phyloP scores from a whole-genome alignment of 2,797 vertebrate genomes.

The Cephalopachus bancanus region DNA sequence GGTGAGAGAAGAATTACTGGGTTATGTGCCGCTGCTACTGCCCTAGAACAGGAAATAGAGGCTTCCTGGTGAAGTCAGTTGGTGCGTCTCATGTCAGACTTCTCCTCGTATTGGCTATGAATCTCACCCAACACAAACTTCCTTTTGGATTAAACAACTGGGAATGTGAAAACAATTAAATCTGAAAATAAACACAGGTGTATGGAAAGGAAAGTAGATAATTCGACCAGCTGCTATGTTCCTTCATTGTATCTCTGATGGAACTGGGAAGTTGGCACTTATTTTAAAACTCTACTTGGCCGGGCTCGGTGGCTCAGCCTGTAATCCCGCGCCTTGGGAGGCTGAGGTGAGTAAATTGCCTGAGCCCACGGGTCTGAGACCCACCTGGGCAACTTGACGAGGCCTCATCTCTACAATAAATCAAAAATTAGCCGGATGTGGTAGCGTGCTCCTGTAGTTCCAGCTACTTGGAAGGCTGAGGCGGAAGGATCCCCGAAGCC shows the following conservation, averaged over 20 bases:
- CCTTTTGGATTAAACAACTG: background rate
- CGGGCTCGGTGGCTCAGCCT: no score
- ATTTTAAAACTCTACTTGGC: background rate
- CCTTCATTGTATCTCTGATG: background rate
- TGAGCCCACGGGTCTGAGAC: no score
- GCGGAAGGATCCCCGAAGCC: no score
- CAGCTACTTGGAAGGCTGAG: no score
- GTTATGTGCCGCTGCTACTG: background rate
- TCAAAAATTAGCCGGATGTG: no score
- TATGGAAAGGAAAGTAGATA: background rate
- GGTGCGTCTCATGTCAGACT: background rate
- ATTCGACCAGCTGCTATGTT: background rate
- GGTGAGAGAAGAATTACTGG: background rate
- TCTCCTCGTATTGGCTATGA: background rate
- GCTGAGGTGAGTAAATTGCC: no score
- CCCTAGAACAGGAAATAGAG: slow-evolving; percentile 30
- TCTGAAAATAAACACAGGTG: background rate
- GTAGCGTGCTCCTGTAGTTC: no score
- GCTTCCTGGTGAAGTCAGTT: background rate
- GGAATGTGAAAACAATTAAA: background rate
- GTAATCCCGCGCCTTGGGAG: no score
- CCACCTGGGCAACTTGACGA: no score
- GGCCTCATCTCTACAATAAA: no score
- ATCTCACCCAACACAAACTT: background rate
- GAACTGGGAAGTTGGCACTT: background rate